These are phyloP conservation scores for Naja naja DNA, from an alignment of 2,113 vertebrate genomes.

Conservation along the genomic window DNA sequence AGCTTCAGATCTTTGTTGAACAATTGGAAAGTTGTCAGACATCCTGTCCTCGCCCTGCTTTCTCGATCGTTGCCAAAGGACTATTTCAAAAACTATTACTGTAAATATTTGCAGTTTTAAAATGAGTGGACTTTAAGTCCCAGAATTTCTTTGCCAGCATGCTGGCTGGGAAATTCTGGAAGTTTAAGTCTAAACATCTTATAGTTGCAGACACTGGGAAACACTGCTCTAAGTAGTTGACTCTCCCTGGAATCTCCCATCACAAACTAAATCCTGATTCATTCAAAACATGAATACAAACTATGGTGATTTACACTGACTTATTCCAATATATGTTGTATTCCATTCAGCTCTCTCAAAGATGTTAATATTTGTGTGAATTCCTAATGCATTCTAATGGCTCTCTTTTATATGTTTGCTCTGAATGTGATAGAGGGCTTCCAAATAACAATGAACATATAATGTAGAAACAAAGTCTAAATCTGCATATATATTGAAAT, in stretches of 20 bases:
- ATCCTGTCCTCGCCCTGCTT: background rate
- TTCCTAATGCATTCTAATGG: background rate
- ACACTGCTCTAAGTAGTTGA: background rate
- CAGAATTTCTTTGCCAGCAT: background rate
- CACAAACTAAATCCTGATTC: background rate
- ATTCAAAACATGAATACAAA: background rate
- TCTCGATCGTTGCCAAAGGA: background rate
- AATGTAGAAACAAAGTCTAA: background rate
- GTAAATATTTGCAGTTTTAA: background rate
- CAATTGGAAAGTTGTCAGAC: background rate
- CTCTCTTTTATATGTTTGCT: background rate
- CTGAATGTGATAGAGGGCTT: background rate
- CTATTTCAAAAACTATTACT: background rate
- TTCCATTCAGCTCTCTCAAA: background rate
- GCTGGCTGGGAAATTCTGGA: background rate
- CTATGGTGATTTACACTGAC: background rate
- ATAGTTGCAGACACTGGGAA: background rate
- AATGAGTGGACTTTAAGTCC: background rate
- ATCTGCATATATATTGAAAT: background rate
- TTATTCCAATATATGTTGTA: background rate
- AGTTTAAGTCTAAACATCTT: background rate
- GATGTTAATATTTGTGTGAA: background rate
- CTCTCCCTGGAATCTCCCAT: background rate
- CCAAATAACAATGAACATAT: background rate
- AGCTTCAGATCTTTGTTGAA: background rate